These are phyloP conservation scores for Heterodera carotae DNA, from an alignment of 1,140 invertebrate species.

Conservation along the genomic window DNA sequence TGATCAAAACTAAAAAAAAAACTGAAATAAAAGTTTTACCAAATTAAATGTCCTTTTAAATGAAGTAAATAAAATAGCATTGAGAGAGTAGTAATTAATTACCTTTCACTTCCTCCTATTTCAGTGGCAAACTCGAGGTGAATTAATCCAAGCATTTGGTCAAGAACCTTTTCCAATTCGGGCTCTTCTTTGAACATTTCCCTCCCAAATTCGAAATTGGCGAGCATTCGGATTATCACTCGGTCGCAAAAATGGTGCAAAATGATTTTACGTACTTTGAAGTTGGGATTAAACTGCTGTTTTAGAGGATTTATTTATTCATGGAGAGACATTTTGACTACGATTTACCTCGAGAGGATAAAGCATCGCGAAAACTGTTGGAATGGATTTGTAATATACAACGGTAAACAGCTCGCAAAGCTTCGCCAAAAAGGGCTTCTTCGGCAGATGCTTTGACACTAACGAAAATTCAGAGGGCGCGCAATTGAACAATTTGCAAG, in stretches of 20 bases:
- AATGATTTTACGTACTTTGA: not conserved
- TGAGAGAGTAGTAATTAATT: not conserved
- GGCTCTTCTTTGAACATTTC: not conserved
- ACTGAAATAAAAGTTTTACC: not conserved
- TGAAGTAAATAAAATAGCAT: too few relatives aligned
- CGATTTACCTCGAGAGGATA: not conserved
- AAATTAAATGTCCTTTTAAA: not conserved
- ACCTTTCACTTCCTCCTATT: not conserved
- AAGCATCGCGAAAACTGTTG: constrained; percentile 5
- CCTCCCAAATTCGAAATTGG: not conserved
- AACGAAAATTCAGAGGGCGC: not conserved
- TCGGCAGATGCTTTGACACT: not conserved
- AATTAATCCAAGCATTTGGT: not conserved
- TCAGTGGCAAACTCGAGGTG: not conserved
- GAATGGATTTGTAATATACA: not conserved
- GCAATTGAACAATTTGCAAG: constrained; percentile 1
- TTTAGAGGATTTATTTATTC: not conserved
- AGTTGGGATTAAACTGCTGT: not conserved
- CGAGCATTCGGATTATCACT: not conserved
- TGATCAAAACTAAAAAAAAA: not conserved
- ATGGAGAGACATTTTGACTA: not conserved
- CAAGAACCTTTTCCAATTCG: not conserved
- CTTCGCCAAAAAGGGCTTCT: not conserved
- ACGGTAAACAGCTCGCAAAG: not conserved
- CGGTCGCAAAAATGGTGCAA: constrained; percentile 2